Evolutionary conservation across 1,140 invertebrate genomes (phyloP), one percentile per base, ranked within the genome.

Genomic region (Eumaeus atala): DNA sequence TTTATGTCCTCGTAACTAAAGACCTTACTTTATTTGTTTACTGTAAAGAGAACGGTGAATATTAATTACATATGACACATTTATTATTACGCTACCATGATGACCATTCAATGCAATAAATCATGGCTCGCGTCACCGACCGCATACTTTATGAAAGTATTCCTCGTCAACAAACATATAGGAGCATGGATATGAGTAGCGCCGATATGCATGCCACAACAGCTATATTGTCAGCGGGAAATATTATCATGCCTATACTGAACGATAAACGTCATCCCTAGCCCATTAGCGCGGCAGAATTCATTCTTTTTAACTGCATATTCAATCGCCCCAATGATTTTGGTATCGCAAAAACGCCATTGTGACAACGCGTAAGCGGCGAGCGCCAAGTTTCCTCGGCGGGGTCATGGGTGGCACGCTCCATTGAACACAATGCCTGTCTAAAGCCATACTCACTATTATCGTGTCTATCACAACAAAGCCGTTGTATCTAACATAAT

Each of bases 281-380:
- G 36, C 17, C 50, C 59, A 65, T 59, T 64, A 64, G 59, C 56
- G 59, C 37, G 34, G 18, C 33, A 36, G 51, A 56, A 61, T 59
- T 65, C 59, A 58, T 65, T 65, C 56, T 65, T 61, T 65, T 65
- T 54, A 65, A 51, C 56, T 53, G 59, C 53, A 61, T 61, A 59
- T 58, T 58, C 55, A 53, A 64, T 44, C 56, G 48, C 56, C 61
- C 58, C 62, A 58, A 55, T 57, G 53, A 54, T 52, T 54, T 52
- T 34, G 49, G n/a, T 56, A 42, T 36, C 42, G 57, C 34, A 60
- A 64, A 64, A 64, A 57, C 35, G 51, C 21, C 21, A 28, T 28
- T 28, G 40, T 51, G 48, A 47, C 60, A 58, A 54, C n/a, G 7
- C 28, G 36, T 28, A 40, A 11, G 40, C 28, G 16, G 18, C 60